phyloP scores from a whole-genome alignment of 2,797 vertebrate genomes.

The Manis crassicaudata region DNA sequence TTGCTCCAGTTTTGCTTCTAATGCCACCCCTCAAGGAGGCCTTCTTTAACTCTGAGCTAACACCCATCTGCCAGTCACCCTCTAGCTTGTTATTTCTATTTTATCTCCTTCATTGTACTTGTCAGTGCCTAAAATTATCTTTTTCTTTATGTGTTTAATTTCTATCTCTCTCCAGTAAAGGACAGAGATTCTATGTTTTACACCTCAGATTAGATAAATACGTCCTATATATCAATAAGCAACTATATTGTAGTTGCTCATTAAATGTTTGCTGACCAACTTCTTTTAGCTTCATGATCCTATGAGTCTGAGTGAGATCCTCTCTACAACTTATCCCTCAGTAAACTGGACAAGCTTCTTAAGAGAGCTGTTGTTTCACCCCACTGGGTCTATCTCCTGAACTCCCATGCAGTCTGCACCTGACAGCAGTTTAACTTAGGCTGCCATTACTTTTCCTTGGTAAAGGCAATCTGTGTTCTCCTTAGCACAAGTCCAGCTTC shows the following conservation, averaged over 20 bases:
- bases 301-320: not conserved
- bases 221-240: not conserved
- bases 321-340: not conserved
- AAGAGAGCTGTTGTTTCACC: not conserved
- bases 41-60: not conserved
- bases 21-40: not conserved
- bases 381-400: not conserved
- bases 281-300: not conserved
- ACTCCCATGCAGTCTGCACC: not conserved
- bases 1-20: not conserved
- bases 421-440: not conserved
- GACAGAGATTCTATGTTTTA: not conserved
- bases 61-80: not conserved
- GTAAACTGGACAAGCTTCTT: not conserved
- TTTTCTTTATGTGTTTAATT: slow-evolving; percentile 8
- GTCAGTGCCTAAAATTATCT: not conserved
- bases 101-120: not conserved
- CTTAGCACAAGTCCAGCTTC: not conserved
- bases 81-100: not conserved
- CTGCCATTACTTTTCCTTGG: not conserved
- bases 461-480: not conserved
- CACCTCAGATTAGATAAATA: not conserved
- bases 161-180: not conserved
- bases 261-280: not conserved
- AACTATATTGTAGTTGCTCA: not conserved